Evolutionary conservation across 2,797 vertebrate genomes (phyloP).

Genomic region (Falco novaeseelandiae): DNA sequence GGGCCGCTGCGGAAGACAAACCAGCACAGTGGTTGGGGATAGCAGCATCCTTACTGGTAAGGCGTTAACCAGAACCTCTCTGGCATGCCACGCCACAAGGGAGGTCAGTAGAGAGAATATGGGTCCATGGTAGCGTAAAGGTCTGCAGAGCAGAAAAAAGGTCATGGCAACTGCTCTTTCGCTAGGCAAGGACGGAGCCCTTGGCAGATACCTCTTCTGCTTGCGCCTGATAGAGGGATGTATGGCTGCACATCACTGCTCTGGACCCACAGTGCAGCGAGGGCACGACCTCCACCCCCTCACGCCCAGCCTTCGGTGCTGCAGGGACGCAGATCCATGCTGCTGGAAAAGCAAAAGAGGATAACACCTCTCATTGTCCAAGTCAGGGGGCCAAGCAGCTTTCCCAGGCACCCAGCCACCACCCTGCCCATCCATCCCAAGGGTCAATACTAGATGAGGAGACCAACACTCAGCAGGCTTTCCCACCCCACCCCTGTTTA

Average conservation of each 20-base stretch:
- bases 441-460: neutral
- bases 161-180: too few species aligned
- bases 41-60: neutral
- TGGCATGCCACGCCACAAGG: neutral
- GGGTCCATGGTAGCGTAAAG: neutral
- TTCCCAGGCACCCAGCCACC: neutral
- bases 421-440: neutral
- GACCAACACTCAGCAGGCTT: neutral
- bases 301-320: fast-evolving
- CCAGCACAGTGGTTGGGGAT: fast-evolving
- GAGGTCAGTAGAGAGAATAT: neutral
- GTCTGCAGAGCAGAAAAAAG: neutral
- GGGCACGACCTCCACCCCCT: fast-evolving
- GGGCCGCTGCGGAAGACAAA: neutral
- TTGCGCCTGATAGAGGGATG: neutral
- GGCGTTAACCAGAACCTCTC: neutral
- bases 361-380: too few species aligned
- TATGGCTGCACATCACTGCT: neutral
- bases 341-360: neutral
- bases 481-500: neutral
- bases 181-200: neutral
- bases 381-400: neutral
- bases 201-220: neutral
- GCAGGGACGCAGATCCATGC: too few species aligned
- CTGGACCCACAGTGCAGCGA: fast-evolving